Evolutionary conservation across 2,113 vertebrate genomes (phyloP).

Genomic region (Entomyzon cyanotis): DNA sequence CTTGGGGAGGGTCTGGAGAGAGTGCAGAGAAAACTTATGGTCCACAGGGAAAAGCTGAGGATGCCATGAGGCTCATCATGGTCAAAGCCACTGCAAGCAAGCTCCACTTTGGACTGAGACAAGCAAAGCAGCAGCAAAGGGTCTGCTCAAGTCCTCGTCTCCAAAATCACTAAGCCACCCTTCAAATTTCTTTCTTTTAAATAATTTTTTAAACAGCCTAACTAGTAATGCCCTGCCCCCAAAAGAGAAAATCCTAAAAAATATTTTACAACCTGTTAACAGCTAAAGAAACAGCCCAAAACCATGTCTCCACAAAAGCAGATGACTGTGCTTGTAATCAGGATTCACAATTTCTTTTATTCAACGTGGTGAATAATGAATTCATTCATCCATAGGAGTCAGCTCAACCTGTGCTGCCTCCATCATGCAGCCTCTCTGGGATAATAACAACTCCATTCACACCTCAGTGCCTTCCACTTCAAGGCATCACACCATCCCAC

Average conservation of each 20-base stretch:
- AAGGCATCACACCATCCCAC: not conserved
- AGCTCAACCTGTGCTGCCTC: not conserved
- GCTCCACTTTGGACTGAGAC: not conserved
- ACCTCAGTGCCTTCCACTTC: constrained; percentile 30
- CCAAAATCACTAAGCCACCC: constrained; percentile 24
- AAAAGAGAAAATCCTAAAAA: not conserved
- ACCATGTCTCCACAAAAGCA: constrained; percentile 61
- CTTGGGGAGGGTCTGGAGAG: not conserved
- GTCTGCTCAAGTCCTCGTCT: not conserved
- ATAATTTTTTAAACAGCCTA: not conserved
- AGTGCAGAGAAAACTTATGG: not conserved
- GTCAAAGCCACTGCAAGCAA: not conserved
- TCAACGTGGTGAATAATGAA: constrained; percentile 48
- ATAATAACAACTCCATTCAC: not conserved
- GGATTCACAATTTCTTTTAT: constrained; percentile 61
- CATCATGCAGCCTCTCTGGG: constrained; percentile 21
- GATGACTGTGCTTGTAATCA: constrained; percentile 69
- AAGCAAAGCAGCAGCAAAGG: not conserved
- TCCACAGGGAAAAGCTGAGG: not conserved
- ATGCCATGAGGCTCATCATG: not conserved
- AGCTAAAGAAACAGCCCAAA: constrained; percentile 64
- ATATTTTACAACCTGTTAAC: constrained; percentile 66
- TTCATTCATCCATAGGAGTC: constrained; percentile 38
- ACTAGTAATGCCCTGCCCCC: rapidly evolving
- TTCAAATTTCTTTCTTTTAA: not conserved